phyloP scores from a whole-genome alignment of 1,140 invertebrate genomes.

The Apis laboriosa region DNA sequence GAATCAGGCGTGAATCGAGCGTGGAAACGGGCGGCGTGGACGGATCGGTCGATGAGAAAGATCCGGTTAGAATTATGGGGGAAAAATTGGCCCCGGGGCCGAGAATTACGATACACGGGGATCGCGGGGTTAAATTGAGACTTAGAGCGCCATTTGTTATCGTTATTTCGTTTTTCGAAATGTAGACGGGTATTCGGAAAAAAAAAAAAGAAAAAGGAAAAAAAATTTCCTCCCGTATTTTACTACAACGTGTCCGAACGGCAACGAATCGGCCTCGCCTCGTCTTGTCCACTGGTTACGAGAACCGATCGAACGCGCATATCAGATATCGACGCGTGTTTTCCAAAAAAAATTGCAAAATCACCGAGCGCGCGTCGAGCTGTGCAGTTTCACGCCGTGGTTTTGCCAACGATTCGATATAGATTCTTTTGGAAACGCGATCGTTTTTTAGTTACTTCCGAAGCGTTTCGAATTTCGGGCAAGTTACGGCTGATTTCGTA shows the following conservation, averaged over 20 bases:
- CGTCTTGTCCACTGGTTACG: background rate
- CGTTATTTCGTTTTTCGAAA: constrained; percentile 1
- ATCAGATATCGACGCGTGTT: background rate
- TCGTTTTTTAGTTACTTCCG: background rate
- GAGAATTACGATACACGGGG: background rate
- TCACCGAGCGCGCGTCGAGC: background rate
- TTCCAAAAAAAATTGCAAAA: constrained; percentile 8
- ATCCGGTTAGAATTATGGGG: background rate
- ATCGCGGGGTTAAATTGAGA: background rate
- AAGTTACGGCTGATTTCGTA: too few species aligned
- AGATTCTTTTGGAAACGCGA: background rate
- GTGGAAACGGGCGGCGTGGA: background rate
- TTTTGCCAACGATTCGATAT: background rate
- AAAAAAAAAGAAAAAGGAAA: background rate
- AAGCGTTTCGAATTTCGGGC: background rate
- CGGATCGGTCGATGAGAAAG: background rate
- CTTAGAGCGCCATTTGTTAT: constrained; percentile 17
- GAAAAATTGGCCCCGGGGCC: background rate
- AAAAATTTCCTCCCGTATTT: constrained; percentile 3
- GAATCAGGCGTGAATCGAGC: background rate
- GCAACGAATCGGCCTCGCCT: background rate
- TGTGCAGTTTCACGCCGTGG: background rate
- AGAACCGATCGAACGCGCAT: constrained; percentile 1
- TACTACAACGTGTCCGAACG: background rate
- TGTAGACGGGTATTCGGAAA: background rate